phyloP scores from a whole-genome alignment of 2,797 vertebrate genomes.

The Sebastes diaconus region DNA sequence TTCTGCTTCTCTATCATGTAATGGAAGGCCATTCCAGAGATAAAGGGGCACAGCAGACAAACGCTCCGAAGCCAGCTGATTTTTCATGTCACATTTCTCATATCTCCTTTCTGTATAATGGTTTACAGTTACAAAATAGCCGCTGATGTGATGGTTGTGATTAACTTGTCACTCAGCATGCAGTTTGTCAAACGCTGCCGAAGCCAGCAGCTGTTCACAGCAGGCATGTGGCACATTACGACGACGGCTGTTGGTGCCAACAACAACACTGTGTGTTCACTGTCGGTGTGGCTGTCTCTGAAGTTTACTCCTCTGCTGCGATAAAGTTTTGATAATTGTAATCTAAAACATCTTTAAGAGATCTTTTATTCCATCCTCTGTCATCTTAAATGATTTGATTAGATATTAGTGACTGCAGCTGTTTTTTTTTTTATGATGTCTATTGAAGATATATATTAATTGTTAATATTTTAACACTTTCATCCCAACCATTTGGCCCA shows the following conservation, averaged over 20 bases:
- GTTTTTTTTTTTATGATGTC: too few relatives aligned
- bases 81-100: neutral
- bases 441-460: too few relatives aligned
- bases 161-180: conserved; percentile 50
- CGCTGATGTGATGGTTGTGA: conserved; percentile 35
- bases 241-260: conserved; percentile 18
- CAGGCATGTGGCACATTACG: conserved; percentile 45
- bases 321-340: neutral
- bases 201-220: conserved; percentile 60
- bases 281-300: neutral
- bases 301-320: neutral
- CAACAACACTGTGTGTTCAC: neutral
- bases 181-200: conserved; percentile 19
- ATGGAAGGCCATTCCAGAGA: too few relatives aligned
- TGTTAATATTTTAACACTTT: too few relatives aligned
- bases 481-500: too few relatives aligned
- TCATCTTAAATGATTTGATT: too few relatives aligned
- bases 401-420: too few relatives aligned
- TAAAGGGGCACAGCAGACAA: too few relatives aligned
- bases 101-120: neutral
- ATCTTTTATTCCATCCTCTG: too few relatives aligned
- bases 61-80: neutral
- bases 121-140: conserved; percentile 28
- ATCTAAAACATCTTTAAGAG: neutral
- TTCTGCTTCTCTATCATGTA: neutral